Evolutionary conservation across 1,140 invertebrate species (phyloP).

Genomic region (Drosophila lini): DNA sequence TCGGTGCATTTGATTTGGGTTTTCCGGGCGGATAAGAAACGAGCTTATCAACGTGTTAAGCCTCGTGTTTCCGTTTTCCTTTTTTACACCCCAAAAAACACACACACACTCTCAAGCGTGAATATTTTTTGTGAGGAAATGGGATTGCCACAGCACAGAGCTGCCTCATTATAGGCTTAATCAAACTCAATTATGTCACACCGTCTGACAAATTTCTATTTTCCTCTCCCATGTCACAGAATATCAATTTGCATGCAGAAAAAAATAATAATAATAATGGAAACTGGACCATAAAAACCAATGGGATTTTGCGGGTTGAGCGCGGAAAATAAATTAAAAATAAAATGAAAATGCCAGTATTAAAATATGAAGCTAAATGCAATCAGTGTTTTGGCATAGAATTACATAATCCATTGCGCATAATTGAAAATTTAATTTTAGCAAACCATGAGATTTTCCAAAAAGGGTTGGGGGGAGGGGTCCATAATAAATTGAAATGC

Average conservation of each 20-base stretch:
- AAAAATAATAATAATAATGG: conserved; percentile 12
- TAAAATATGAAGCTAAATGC: conserved; percentile 35
- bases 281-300: conserved; percentile 16
- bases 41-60: conserved; percentile 46
- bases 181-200: conserved; percentile 59
- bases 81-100: neutral
- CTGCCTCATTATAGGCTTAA: conserved; percentile 23
- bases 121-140: conserved; percentile 26
- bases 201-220: conserved; percentile 35
- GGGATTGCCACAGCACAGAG: neutral
- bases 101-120: neutral
- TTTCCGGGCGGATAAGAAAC: conserved; percentile 46
- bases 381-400: conserved; percentile 46
- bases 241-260: conserved; percentile 59
- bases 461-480: neutral
- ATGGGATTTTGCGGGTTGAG: conserved; percentile 14
- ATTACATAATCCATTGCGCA: conserved; percentile 56
- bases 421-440: conserved; percentile 65
- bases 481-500: conserved; percentile 5
- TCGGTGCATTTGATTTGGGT: conserved; percentile 62
- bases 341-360: conserved; percentile 36
- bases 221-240: conserved; percentile 21
- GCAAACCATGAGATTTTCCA: conserved; percentile 10
- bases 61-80: conserved; percentile 16
- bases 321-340: conserved; percentile 46